Conservation (phyloP, 2,797 vertebrate genomes). For the Muraenolepis orangiensis region DNA sequence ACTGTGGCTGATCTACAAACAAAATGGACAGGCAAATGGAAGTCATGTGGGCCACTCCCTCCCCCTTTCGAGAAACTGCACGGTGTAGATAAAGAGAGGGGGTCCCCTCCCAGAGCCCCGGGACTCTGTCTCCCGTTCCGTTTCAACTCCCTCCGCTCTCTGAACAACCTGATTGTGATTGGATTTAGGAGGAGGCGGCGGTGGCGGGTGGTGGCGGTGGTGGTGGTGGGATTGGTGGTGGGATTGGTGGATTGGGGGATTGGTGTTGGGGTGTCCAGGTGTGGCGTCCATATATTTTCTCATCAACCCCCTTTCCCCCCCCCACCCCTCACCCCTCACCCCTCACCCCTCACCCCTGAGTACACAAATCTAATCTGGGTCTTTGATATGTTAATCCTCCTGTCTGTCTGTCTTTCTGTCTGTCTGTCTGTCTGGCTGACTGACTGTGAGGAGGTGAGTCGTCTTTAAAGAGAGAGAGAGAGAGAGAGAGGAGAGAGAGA, state of each 20-base stretch:
- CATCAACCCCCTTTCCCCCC: slow-evolving; percentile 71
- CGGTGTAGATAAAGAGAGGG: slow-evolving; percentile 53
- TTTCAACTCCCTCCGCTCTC: slow-evolving; percentile 56
- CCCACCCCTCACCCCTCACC: too few relatives aligned
- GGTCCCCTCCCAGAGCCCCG: slow-evolving; percentile 11
- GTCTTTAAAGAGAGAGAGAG: neutral
- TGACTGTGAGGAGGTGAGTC: neutral
- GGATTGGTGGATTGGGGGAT: too few relatives aligned
- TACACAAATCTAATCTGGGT: slow-evolving; percentile 68
- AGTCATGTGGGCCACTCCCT: slow-evolving; percentile 9
- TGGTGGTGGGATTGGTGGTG: too few relatives aligned
- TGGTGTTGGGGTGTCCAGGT: slow-evolving; percentile 21
- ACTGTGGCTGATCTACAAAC: neutral
- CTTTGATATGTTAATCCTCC: slow-evolving; percentile 74
- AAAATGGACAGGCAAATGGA: neutral
- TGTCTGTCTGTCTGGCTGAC: slow-evolving; percentile 30
- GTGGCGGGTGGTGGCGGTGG: neutral
- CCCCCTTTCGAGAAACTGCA: slow-evolving; percentile 50
- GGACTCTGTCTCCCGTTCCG: slow-evolving; percentile 52
- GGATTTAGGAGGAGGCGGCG: slow-evolving; percentile 17
- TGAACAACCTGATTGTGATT: slow-evolving; percentile 17
- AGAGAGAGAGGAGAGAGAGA: too few relatives aligned
- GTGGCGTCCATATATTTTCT: slow-evolving; percentile 47
- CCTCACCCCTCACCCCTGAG: too few relatives aligned
- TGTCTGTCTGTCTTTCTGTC: slow-evolving; percentile 41